Evolutionary conservation across 1,140 invertebrate species (phyloP).

Genomic region (Subanguina moxae): DNA sequence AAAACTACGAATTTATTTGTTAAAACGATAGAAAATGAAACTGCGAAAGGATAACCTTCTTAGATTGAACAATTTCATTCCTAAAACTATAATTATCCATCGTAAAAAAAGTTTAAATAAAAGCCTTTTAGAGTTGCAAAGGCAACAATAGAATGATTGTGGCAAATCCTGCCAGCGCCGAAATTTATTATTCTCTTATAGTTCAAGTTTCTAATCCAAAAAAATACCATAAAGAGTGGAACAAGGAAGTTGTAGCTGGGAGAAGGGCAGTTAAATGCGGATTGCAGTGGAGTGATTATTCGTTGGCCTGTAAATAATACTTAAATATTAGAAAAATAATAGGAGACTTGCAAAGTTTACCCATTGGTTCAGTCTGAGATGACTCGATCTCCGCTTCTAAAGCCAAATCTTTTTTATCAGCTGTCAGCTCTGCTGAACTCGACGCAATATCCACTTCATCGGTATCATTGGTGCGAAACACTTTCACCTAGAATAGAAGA

Average conservation of each 20-base stretch:
- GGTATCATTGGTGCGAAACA: not conserved
- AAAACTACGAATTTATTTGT: too few species aligned
- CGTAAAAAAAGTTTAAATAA: too few species aligned
- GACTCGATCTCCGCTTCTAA: conserved; percentile 2
- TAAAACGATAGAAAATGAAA: too few species aligned
- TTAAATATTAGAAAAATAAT: not conserved
- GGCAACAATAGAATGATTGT: too few species aligned
- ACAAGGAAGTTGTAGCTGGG: conserved; percentile 8
- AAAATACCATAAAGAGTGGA: conserved; percentile 8
- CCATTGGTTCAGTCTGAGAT: not conserved
- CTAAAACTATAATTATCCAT: too few species aligned
- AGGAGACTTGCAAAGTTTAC: not conserved
- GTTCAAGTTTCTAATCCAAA: not conserved
- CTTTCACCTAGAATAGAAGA: not conserved
- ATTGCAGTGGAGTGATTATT: not conserved
- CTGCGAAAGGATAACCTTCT: too few species aligned
- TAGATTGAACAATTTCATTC: too few species aligned
- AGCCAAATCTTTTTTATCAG: conserved; percentile 5
- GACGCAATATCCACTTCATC: not conserved
- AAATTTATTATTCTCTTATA: not conserved
- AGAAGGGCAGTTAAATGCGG: conserved; percentile 1
- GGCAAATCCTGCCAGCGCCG: too few species aligned
- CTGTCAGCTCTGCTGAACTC: not conserved
- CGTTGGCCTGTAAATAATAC: not conserved
- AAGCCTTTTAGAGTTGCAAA: too few species aligned